phyloP scores from a whole-genome alignment of 2,113 vertebrate species.

The Sitta europaea region DNA sequence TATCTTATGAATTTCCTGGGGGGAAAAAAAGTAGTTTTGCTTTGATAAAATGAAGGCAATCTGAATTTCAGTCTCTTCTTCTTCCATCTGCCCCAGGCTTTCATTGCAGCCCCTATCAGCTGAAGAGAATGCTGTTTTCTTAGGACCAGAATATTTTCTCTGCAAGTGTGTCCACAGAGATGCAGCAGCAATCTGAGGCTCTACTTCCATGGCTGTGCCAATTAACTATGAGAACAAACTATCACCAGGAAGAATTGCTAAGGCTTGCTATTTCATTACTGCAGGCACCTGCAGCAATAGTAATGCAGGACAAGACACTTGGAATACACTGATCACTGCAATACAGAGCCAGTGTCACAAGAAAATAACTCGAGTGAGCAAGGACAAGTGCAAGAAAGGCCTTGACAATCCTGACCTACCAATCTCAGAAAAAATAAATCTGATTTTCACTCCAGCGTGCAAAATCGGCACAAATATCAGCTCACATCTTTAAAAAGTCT shows the following conservation, averaged over 20 bases:
- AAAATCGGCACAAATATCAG: neutral
- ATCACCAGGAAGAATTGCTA: neutral
- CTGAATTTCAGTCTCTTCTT: conserved; percentile 58
- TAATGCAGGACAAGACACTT: neutral
- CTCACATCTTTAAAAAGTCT: neutral
- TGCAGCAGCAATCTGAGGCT: conserved; percentile 15
- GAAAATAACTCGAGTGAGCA: neutral
- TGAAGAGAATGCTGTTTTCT: neutral
- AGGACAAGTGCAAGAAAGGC: neutral
- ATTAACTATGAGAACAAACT: conserved; percentile 32
- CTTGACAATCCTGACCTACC: neutral
- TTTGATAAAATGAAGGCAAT: conserved; percentile 32
- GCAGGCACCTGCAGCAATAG: neutral
- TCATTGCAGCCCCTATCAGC: neutral
- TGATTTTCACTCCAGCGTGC: neutral
- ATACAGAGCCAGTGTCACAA: neutral
- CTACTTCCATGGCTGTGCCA: neutral
- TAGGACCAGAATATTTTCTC: neutral
- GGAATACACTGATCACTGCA: neutral
- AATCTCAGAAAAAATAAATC: neutral
- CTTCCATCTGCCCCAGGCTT: conserved; percentile 15
- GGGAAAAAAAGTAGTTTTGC: neutral
- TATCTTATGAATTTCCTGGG: neutral
- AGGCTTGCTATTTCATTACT: neutral
- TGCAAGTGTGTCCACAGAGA: neutral